phyloP scores from a whole-genome alignment of 2,888 invertebrate species.

The Meloe dianella region DNA sequence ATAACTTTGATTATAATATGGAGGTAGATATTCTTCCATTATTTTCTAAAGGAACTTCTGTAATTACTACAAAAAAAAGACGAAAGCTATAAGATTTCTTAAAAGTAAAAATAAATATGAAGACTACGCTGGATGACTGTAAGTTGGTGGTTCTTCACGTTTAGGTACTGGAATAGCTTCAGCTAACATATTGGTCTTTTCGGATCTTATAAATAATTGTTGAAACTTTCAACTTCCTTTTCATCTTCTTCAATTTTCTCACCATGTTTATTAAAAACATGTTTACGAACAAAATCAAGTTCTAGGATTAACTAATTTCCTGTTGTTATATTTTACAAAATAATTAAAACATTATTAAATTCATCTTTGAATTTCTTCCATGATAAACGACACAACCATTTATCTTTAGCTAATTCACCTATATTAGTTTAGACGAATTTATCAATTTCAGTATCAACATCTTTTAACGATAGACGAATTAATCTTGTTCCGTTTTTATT shows the following conservation, averaged over 20 bases:
- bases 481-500: slow-evolving; percentile 62
- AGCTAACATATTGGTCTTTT: slow-evolving; percentile 92
- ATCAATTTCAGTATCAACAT: slow-evolving; percentile 78
- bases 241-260: slow-evolving; percentile 98
- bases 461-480: slow-evolving; percentile 56
- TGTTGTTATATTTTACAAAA: not conserved
- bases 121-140: slow-evolving; percentile 57
- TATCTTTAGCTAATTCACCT: slow-evolving; percentile 95
- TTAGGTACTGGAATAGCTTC: slow-evolving; percentile 71
- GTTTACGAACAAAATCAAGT: slow-evolving; percentile 97
- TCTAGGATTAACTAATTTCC: slow-evolving; percentile 59
- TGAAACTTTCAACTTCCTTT: slow-evolving; percentile 96
- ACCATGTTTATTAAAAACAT: slow-evolving; percentile 95
- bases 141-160: slow-evolving; percentile 60
- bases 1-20: slow-evolving; percentile 62
- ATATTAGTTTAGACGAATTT: slow-evolving; percentile 96
- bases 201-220: slow-evolving; percentile 93
- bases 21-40: slow-evolving; percentile 60
- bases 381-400: slow-evolving; percentile 97
- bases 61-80: slow-evolving; percentile 51
- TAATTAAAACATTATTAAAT: not conserved
- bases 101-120: not conserved
- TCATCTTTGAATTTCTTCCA: slow-evolving; percentile 95
- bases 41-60: slow-evolving; percentile 52
- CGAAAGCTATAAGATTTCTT: not conserved